Conservation (phyloP, 2,797 vertebrate species). For the Anguilla megastoma region DNA sequence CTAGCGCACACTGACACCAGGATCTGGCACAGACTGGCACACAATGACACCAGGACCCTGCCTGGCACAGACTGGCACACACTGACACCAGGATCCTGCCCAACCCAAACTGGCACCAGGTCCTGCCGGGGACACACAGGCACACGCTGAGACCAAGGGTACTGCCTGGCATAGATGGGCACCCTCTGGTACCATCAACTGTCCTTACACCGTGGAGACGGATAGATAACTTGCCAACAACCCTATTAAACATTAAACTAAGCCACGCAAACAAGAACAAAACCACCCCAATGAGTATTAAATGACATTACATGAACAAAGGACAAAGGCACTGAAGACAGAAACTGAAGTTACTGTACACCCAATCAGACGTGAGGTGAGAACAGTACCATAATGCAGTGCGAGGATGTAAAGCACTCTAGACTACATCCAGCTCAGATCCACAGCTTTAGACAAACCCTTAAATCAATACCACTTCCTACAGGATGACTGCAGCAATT, state of each 20-base stretch:
- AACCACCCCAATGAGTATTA: neutral
- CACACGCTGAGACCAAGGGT: neutral
- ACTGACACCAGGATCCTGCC: neutral
- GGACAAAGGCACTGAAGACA: neutral
- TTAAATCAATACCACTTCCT: neutral
- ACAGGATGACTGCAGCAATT: neutral
- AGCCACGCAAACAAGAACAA: neutral
- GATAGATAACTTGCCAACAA: neutral
- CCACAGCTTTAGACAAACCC: neutral
- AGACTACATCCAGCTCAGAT: neutral
- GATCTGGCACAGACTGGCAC: neutral
- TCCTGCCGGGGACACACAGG: neutral
- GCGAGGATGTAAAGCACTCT: neutral
- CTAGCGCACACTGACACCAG: neutral
- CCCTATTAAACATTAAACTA: neutral
- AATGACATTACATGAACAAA: neutral
- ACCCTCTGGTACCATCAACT: neutral
- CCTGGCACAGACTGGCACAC: neutral
- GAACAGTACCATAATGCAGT: neutral
- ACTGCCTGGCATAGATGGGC: neutral
- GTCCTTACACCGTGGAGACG: neutral
- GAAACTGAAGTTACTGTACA: neutral
- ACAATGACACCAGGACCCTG: neutral
- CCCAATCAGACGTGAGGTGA: neutral
- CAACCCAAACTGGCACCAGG: neutral